These are phyloP conservation scores for Meloidogyne hapla DNA, from an alignment of 1,140 invertebrate genomes.

Conservation along the genomic window DNA sequence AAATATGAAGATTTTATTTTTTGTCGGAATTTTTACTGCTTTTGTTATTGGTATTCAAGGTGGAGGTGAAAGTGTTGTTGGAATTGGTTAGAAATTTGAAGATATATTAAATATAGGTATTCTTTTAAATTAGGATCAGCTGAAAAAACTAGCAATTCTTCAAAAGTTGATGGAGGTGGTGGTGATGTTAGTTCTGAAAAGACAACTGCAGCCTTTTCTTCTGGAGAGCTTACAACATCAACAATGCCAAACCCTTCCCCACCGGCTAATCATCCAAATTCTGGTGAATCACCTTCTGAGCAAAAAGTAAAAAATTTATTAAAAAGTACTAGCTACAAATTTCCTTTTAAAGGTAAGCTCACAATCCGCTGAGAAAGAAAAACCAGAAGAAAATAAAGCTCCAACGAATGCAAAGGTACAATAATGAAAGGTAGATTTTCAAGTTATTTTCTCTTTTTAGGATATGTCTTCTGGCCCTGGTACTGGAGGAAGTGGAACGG, in stretches of 20 bases:
- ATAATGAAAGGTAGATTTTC: no score
- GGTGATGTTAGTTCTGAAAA: conserved; percentile 15
- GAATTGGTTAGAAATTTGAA: not conserved
- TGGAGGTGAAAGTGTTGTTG: not conserved
- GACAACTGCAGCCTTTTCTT: not conserved
- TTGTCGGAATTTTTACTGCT: not conserved
- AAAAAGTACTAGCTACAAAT: not conserved
- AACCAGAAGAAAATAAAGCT: conserved; percentile 19
- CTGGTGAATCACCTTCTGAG: conserved; percentile 10
- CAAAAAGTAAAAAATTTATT: conserved; percentile 15
- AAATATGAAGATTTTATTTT: not conserved
- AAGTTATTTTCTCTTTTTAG: not conserved
- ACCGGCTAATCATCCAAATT: not conserved
- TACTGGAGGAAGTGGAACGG: no score
- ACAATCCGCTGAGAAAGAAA: conserved; percentile 17
- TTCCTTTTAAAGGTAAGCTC: conserved; percentile 3
- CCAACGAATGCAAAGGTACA: not conserved
- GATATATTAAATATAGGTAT: not conserved
- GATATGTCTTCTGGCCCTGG: not conserved
- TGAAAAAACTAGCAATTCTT: not conserved
- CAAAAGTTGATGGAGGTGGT: not conserved
- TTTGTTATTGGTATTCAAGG: not conserved
- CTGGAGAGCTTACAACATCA: not conserved
- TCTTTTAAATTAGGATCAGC: not conserved
- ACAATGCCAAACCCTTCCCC: not conserved